Evolutionary conservation across 2,797 vertebrate genomes (phyloP), one percentile per base, ranked within the genome.

Genomic region (Trachops cirrhosus): DNA sequence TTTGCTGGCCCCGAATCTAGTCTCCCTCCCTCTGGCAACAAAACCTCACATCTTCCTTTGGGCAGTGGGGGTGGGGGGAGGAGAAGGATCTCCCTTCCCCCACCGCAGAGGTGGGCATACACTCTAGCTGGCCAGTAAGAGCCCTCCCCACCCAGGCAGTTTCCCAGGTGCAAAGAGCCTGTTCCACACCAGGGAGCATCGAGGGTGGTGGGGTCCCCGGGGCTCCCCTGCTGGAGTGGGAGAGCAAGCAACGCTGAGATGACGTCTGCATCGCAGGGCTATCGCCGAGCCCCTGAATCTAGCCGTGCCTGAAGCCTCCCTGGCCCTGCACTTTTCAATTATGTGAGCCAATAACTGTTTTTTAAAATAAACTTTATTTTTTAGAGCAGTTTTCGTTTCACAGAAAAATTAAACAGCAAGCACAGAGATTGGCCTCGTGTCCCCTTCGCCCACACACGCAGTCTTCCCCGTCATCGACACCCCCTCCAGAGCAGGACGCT

Each of bases 1-100:
- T 92, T 52, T 86, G 9, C 78, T 26, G 46, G n/a, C 54, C 46
- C 39, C 4, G 93, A 64, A 82, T 46, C 74, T n/a, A 70, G 29
- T 37, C n/a, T 88, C 50, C 62, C 37, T 89, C 77, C 34, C n/a
- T 79, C 64, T 39, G n/a, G 32, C 48, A 68, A 21, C 16, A 67
- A 75, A 52, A 21, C 29, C 37, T 52, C 50, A 16, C n/a, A 41
- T n/a, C n/a, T 50, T 82, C 54, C 52, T 70, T 37, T n/a, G 26
- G 18, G 9, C 1, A 54, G 57, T 24, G 34, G 59, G 29, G 59
- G 6, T 3, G 29, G 26, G 59, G 26, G 26, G 57, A 59, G 44
- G 19, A 2, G 41, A 34, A 48, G 37, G 6, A 19, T 26, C 54
- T 91, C 79, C 57, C 44, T 67, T 44, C 26, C 21, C 44, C 82